Evolutionary conservation across 2,888 invertebrate genomes (phyloP), one percentile per base, ranked within the genome.

Genomic region (Morpho achilles): DNA sequence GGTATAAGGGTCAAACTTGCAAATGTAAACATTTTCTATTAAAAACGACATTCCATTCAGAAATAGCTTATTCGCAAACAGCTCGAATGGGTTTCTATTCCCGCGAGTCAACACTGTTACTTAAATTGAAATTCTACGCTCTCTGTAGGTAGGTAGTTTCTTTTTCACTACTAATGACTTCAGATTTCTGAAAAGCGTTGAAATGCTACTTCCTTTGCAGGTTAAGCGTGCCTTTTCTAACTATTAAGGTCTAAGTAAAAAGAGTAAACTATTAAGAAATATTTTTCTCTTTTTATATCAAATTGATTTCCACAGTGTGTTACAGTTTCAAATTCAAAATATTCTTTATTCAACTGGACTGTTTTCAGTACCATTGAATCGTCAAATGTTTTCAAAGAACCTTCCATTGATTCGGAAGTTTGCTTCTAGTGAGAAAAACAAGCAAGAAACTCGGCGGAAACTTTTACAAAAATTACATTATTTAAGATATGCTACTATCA

Each of bases 51-150:
- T 5, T 32, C 32, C 32, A 5, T 32, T 32, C 32, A 32, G 32
- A 32, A 32, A 32, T 51, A 50, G 58, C 46, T 46, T 50, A 50
- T 51, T 43, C n/a, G 51, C 50, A 42, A 41, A 54, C 49, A 54
- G 23, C 9, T 54, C 58, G 53, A 41, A 59, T 59, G 62, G 45
- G 44, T 53, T 63, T 57, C 64, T 62, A 64, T 66, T 67, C 62
- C 46, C 61, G 44, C 57, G 59, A 65, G 61, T 59, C 64, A 68
- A 67, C 64, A 63, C 16, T 50, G 59, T 56, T 56, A 50, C 61
- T 64, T 61, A 53, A 52, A 55, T 53, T 57, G 42, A 61, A 62
- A 60, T 57, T 60, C 50, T 46, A 45, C n/a, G 47, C 46, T 57
- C 42, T 23, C 50, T 51, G 32, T 32, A 43, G 43, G 51, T 43